Percentiles rank a stretch among this genome's conserved stretches.
phyloP scores from a whole-genome alignment of 2,888 invertebrate species.

The Hydropsyche betteni region DNA sequence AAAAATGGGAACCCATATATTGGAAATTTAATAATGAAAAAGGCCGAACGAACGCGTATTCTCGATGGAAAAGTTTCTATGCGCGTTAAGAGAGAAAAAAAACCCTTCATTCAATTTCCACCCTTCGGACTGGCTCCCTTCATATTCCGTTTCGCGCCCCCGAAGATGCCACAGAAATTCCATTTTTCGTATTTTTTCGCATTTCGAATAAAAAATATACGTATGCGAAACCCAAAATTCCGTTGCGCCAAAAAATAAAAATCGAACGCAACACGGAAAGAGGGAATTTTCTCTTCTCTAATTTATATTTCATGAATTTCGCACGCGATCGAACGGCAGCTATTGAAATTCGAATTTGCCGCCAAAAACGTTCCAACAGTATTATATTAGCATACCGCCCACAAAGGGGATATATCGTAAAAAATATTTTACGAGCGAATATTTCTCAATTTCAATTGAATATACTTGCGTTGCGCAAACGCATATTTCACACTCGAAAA shows the following conservation, averaged over 20 bases:
- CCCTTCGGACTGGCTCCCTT: constrained; percentile 8
- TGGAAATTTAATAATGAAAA: too few relatives aligned
- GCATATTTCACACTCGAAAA: too few relatives aligned
- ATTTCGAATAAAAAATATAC: not conserved
- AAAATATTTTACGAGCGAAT: too few relatives aligned
- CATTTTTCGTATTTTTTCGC: constrained; percentile 6
- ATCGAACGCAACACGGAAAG: not conserved
- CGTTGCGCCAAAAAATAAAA: not conserved
- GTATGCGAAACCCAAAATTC: not conserved
- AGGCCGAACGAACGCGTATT: too few relatives aligned
- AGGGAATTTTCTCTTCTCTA: not conserved
- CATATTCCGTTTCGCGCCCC: constrained; percentile 28
- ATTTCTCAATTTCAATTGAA: too few relatives aligned
- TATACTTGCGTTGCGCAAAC: too few relatives aligned
- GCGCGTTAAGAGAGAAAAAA: not conserved
- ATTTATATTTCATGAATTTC: constrained; percentile 9
- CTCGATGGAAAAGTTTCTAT: not conserved
- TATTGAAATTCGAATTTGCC: too few relatives aligned
- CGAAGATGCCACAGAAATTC: constrained; percentile 15
- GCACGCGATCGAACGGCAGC: not conserved
- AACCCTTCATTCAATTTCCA: constrained; percentile 25
- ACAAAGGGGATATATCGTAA: too few relatives aligned
- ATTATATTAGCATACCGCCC: too few relatives aligned
- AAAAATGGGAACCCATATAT: too few relatives aligned
- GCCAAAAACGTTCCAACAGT: too few relatives aligned